Evolutionary conservation across 2,797 vertebrate genomes (phyloP).

Genomic region (Characodon lateralis): DNA sequence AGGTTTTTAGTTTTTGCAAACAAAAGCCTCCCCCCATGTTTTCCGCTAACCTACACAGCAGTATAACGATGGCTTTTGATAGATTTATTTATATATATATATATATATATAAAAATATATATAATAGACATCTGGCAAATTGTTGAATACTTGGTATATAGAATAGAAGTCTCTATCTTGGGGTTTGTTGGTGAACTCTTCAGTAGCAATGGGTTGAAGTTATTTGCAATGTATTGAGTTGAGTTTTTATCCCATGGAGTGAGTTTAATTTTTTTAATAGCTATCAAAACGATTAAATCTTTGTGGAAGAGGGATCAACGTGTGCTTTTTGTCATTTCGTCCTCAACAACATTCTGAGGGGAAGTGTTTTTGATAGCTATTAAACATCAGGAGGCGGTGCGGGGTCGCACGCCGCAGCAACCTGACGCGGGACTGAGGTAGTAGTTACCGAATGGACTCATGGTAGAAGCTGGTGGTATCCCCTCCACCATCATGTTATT

Average conservation of each 20-base stretch:
- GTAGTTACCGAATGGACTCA: conserved; percentile 52
- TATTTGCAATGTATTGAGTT: conserved; percentile 72
- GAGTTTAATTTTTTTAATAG: conserved; percentile 77
- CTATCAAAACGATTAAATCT: conserved; percentile 78
- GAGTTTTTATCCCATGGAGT: conserved; percentile 61
- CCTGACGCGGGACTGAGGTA: background rate
- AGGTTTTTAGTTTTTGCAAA: conserved; percentile 24
- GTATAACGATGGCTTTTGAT: conserved; percentile 71
- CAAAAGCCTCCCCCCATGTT: background rate
- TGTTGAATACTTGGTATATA: conserved; percentile 83
- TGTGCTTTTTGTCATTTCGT: conserved; percentile 64
- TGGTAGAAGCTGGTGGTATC: conserved; percentile 49
- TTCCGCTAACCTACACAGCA: conserved; percentile 47
- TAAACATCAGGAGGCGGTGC: conserved; percentile 70
- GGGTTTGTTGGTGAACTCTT: conserved; percentile 81
- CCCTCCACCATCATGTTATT: conserved; percentile 29
- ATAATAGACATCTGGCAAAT: conserved; percentile 71
- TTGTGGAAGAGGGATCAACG: conserved; percentile 63
- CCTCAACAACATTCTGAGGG: conserved; percentile 50
- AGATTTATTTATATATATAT: conserved; percentile 37
- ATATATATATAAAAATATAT: background rate
- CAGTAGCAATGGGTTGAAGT: conserved; percentile 77
- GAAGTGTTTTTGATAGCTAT: conserved; percentile 81
- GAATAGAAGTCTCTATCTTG: conserved; percentile 80
- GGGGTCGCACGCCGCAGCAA: conserved; percentile 58